Conservation (phyloP, 1,140 invertebrate genomes). For the Hycleus phaleratus region DNA sequence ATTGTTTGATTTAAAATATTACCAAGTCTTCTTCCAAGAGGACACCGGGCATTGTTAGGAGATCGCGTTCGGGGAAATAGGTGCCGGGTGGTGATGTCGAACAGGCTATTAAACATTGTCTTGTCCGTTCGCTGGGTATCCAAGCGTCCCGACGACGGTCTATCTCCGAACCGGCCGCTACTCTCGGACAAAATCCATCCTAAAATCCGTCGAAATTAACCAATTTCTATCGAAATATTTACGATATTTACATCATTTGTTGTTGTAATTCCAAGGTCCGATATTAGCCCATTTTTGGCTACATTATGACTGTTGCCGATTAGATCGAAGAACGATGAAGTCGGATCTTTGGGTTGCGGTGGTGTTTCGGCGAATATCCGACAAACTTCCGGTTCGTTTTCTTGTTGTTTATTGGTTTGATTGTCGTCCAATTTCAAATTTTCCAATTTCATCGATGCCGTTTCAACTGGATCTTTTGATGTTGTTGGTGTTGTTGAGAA, state of each 20-base stretch:
- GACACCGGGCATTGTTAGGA: constrained; percentile 66
- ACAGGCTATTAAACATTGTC: constrained; percentile 54
- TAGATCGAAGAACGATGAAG: constrained; percentile 39
- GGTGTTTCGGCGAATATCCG: constrained; percentile 40
- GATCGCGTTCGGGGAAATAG: constrained; percentile 57
- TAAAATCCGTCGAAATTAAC: constrained; percentile 3
- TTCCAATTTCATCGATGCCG: constrained; percentile 22
- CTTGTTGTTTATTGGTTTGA: constrained; percentile 18
- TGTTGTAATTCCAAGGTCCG: constrained; percentile 29
- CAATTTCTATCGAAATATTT: constrained; percentile 18
- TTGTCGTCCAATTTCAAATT: constrained; percentile 27
- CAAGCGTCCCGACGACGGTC: constrained; percentile 66
- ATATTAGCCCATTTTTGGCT: constrained; percentile 25
- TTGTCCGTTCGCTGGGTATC: constrained; percentile 62
- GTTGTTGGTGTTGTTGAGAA: too few species aligned
- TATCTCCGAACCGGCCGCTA: constrained; percentile 44
- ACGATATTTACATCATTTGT: constrained; percentile 30
- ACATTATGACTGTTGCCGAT: constrained; percentile 28
- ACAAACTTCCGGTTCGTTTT: constrained; percentile 42
- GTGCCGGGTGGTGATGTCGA: constrained; percentile 56
- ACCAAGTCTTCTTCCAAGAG: constrained; percentile 63
- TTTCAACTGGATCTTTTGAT: constrained; percentile 25
- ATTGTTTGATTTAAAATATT: constrained; percentile 22
- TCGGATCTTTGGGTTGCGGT: constrained; percentile 36
- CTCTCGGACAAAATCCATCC: constrained; percentile 41